Percentiles rank a stretch among this genome's conserved stretches.
Conservation (phyloP, 2,888 invertebrate species). For the Neria commutata region DNA sequence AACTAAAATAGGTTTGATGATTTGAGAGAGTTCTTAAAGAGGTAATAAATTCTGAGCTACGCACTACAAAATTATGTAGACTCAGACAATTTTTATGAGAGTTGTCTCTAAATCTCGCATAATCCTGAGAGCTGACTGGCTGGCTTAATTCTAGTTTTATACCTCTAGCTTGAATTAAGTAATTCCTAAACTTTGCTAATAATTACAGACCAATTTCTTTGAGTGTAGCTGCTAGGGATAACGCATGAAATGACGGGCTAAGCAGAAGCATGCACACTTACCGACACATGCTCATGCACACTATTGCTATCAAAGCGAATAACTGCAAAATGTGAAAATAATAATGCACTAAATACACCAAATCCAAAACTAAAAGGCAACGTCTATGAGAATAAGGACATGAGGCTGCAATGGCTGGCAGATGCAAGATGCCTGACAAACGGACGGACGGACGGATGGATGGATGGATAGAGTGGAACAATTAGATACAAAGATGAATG, state of each 20-base stretch:
- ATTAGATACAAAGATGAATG: constrained; percentile 32
- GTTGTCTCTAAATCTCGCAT: constrained; percentile 4
- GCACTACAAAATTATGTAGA: too few relatives aligned
- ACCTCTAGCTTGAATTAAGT: too few relatives aligned
- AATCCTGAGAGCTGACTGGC: constrained; percentile 29
- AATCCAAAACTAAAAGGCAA: constrained; percentile 39
- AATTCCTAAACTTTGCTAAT: too few relatives aligned
- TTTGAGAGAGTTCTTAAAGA: too few relatives aligned
- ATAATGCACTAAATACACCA: constrained; percentile 44
- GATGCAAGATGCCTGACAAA: constrained; percentile 36
- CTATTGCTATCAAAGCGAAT: constrained; percentile 30
- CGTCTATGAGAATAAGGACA: constrained; percentile 31
- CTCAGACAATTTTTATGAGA: constrained; percentile 16
- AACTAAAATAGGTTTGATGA: too few relatives aligned
- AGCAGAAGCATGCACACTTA: constrained; percentile 17
- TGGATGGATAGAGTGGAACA: constrained; percentile 21
- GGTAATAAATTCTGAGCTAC: too few relatives aligned
- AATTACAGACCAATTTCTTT: too few relatives aligned
- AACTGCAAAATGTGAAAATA: constrained; percentile 45
- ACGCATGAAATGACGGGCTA: too few relatives aligned
- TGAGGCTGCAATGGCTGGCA: constrained; percentile 37
- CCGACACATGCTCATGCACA: background rate
- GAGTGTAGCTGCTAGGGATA: too few relatives aligned
- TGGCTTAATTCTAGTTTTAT: too few relatives aligned
- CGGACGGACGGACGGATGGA: constrained; percentile 18